phyloP scores from a whole-genome alignment of 1,140 invertebrate species.

The Aleiodes sp. region DNA sequence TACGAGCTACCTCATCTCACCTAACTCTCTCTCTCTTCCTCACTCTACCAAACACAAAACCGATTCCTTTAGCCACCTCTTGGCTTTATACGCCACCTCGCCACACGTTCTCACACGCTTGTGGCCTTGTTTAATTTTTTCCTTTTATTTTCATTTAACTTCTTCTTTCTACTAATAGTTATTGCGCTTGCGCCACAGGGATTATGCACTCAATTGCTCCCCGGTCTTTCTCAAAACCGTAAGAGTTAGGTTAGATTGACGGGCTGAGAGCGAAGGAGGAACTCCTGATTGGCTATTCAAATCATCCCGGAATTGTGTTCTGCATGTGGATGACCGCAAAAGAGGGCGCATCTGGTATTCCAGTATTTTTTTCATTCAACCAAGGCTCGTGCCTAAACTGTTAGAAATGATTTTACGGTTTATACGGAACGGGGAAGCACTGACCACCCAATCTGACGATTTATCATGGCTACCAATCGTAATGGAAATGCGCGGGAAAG shows the following conservation, averaged over 20 bases:
- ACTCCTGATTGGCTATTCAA: conserved; percentile 7
- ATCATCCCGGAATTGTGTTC: background rate
- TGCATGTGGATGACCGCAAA: background rate
- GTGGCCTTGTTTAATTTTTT: too few species aligned
- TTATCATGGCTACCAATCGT: background rate
- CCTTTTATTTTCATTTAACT: too few species aligned
- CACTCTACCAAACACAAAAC: background rate
- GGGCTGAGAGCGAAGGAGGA: background rate
- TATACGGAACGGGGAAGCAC: background rate
- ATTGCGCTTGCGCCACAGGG: background rate
- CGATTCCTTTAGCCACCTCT: background rate
- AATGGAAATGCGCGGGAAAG: background rate
- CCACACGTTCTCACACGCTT: background rate
- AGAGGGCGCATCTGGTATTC: background rate
- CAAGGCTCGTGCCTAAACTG: background rate
- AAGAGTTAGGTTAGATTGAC: background rate
- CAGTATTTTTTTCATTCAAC: background rate
- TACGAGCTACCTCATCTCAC: conserved; percentile 57
- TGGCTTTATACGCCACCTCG: background rate
- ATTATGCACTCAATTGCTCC: too few species aligned
- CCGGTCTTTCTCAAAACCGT: background rate
- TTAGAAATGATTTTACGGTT: background rate
- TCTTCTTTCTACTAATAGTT: too few species aligned
- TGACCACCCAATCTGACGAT: background rate
- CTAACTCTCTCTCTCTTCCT: conserved; percentile 30